Evolutionary conservation across 2,797 vertebrate genomes (phyloP).

Genomic region (Zalophus californianus): DNA sequence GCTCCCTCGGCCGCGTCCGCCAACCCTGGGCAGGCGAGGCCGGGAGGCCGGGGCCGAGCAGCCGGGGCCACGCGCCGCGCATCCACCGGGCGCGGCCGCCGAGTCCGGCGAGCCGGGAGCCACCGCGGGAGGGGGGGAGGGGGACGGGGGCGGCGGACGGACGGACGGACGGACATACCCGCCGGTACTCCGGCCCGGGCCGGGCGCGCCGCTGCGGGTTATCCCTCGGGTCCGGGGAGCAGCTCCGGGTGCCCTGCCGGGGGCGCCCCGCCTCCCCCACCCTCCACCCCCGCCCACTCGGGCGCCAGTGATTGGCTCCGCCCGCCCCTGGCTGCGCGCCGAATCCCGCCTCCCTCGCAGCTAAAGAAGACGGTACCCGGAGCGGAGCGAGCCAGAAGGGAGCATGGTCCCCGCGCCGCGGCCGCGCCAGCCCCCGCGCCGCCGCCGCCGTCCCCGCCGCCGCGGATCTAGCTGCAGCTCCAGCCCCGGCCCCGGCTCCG

Average conservation of each 20-base stretch:
- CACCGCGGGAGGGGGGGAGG: slow-evolving; percentile 7
- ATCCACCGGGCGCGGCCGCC: slow-evolving; percentile 32
- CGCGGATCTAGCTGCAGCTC: slow-evolving; percentile 69
- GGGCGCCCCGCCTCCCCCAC: slow-evolving; percentile 79
- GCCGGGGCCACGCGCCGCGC: slow-evolving; percentile 38
- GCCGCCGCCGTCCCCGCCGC: slow-evolving; percentile 74
- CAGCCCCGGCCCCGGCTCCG: slow-evolving; percentile 77
- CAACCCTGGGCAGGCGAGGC: neutral
- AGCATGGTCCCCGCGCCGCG: slow-evolving; percentile 82
- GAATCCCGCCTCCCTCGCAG: slow-evolving; percentile 82
- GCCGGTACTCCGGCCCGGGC: neutral
- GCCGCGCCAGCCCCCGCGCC: slow-evolving; percentile 82
- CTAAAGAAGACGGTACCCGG: slow-evolving; percentile 82
- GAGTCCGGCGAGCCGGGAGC: neutral
- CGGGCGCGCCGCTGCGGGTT: neutral
- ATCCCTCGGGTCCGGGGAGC: slow-evolving; percentile 56
- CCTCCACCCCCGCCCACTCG: slow-evolving; percentile 76
- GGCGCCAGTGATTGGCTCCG: slow-evolving; percentile 80
- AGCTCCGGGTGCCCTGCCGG: slow-evolving; percentile 41
- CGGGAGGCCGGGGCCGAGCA: neutral
- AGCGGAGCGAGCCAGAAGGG: slow-evolving; percentile 83
- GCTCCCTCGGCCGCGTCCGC: neutral
- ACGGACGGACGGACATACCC: neutral
- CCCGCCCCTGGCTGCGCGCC: slow-evolving; percentile 81
- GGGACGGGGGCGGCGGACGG: neutral